A percentile compares a stretch with the other conserved stretches of the same genome.
phyloP scores from a whole-genome alignment of 2,113 vertebrate genomes.

The Neolamprologus sp. region DNA sequence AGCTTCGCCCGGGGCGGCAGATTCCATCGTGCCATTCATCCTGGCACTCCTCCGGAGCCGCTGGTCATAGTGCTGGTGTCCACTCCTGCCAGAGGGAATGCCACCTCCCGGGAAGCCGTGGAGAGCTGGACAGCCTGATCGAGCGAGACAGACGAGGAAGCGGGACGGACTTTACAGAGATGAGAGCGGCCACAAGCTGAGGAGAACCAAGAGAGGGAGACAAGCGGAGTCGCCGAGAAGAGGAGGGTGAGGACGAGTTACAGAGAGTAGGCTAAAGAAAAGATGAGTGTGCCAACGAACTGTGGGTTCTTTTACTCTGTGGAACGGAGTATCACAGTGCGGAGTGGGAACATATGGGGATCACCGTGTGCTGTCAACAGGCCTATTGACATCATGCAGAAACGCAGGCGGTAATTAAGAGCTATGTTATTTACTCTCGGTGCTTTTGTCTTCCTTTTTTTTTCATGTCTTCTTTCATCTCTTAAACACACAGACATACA shows the following conservation, averaged over 20 bases:
- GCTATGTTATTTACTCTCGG: slow-evolving; percentile 21
- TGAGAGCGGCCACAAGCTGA: slow-evolving; percentile 46
- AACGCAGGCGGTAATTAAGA: slow-evolving; percentile 74
- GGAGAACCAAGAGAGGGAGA: slow-evolving; percentile 35
- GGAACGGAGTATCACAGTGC: slow-evolving; percentile 55
- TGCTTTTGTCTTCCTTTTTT: neutral
- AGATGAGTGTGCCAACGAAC: slow-evolving; percentile 72
- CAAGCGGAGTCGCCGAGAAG: slow-evolving; percentile 21
- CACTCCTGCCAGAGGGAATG: slow-evolving; percentile 34
- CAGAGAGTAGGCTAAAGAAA: slow-evolving; percentile 18
- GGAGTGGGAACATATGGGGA: slow-evolving; percentile 63
- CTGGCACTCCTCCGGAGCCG: neutral
- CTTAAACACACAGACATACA: neutral
- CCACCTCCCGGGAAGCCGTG: slow-evolving; percentile 30
- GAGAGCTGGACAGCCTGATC: slow-evolving; percentile 39
- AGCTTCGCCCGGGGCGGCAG: neutral
- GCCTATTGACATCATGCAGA: slow-evolving; percentile 76
- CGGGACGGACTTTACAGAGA: slow-evolving; percentile 4
- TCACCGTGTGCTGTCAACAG: slow-evolving; percentile 74
- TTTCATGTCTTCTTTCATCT: neutral
- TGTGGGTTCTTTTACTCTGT: slow-evolving; percentile 57
- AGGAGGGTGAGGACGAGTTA: slow-evolving; percentile 37
- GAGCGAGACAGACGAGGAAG: slow-evolving; percentile 27
- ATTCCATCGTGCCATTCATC: neutral
- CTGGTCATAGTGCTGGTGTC: slow-evolving; percentile 5